A percentile compares a stretch with the other conserved stretches of the same genome.
Evolutionary conservation across 2,888 invertebrate species (phyloP).

Genomic region (Corbicula japonica): DNA sequence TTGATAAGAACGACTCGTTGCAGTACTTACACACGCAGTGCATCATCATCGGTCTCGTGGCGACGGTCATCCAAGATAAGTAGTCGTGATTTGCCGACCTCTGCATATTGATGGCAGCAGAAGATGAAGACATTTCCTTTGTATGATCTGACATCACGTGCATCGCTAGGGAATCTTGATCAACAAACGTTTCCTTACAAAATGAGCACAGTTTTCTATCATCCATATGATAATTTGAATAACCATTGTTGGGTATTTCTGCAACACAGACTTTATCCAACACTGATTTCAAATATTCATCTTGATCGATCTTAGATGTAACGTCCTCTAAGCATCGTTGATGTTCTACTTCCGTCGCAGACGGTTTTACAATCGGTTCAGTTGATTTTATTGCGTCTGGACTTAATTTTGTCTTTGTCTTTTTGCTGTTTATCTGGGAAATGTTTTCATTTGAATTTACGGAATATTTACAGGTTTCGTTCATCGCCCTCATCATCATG

Average conservation of each 20-base stretch:
- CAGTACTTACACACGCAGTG: conserved; percentile 78
- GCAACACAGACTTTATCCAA: conserved; percentile 54
- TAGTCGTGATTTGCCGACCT: too few species aligned
- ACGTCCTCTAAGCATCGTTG: conserved; percentile 65
- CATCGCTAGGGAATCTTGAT: conserved; percentile 84
- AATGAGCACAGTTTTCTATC: conserved; percentile 68
- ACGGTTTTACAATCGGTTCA: neutral
- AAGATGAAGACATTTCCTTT: conserved; percentile 43
- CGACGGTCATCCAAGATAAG: conserved; percentile 10
- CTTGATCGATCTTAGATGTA: conserved; percentile 66
- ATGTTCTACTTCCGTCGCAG: neutral
- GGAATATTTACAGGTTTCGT: conserved; percentile 76
- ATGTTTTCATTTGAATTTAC: conserved; percentile 3
- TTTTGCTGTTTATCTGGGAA: neutral
- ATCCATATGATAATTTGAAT: neutral
- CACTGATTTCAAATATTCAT: conserved; percentile 71
- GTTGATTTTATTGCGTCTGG: too few species aligned
- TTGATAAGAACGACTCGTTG: conserved; percentile 74
- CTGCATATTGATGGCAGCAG: neutral
- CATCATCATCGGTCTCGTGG: conserved; percentile 22
- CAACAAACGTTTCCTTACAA: conserved; percentile 78
- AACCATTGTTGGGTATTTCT: conserved; percentile 5
- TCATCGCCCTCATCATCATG: conserved; percentile 85
- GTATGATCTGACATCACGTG: conserved; percentile 82
- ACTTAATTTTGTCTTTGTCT: too few species aligned